Conservation (phyloP, 2,888 invertebrate genomes). For the Drosophila koepferae region DNA sequence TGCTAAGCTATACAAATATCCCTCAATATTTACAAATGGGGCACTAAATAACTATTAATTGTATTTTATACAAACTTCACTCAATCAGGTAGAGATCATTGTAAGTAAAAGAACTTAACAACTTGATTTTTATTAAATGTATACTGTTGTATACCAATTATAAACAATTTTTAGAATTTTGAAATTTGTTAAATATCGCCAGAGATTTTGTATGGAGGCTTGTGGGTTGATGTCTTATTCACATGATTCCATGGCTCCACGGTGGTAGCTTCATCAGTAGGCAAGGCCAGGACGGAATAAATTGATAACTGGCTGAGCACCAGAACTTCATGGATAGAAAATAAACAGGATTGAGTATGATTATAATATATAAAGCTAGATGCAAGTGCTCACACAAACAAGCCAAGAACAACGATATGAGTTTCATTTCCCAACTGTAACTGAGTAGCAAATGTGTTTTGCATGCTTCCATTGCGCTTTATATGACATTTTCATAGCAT, state of each 20-base stretch:
- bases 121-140: neutral
- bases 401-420: conserved; percentile 7
- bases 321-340: neutral
- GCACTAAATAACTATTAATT: neutral
- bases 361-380: neutral
- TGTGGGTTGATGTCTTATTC: conserved; percentile 20
- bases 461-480: conserved; percentile 4
- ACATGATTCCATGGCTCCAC: conserved; percentile 30
- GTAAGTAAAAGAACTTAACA: neutral
- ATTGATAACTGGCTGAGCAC: conserved; percentile 11
- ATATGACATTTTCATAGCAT: conserved; percentile 22
- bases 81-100: neutral
- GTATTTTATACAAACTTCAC: neutral
- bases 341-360: neutral
- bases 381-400: conserved; percentile 12
- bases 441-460: conserved; percentile 19
- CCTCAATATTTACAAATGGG: neutral
- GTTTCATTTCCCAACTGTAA: conserved; percentile 29
- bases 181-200: conserved; percentile 20
- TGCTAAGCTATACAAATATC: too few species aligned
- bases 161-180: neutral
- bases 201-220: conserved; percentile 35
- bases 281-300: neutral
- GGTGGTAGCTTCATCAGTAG: neutral
- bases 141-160: neutral